A percentile compares a stretch with the other conserved stretches of the same genome.
Conservation (phyloP, 2,113 vertebrate genomes). For the Oreamnos americanus region DNA sequence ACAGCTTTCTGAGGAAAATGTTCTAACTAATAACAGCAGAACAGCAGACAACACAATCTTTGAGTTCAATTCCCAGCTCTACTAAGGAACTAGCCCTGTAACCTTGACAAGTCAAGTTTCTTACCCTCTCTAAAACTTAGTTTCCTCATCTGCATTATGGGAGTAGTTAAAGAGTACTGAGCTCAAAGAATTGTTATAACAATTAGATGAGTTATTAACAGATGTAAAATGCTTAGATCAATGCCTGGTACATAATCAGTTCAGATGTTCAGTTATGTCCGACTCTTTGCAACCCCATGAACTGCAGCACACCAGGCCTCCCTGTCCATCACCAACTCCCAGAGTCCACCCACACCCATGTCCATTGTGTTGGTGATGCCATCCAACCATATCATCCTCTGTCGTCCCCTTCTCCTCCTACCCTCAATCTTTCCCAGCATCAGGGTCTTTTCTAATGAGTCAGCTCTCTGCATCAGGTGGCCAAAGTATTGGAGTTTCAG, state of each 20-base stretch:
- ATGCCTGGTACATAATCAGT: neutral
- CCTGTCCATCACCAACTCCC: neutral
- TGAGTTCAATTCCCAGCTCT: neutral
- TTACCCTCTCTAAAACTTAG: neutral
- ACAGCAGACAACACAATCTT: neutral
- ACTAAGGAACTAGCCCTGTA: neutral
- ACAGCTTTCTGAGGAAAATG: neutral
- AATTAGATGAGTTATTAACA: neutral
- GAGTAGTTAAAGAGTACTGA: neutral
- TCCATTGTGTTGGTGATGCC: neutral
- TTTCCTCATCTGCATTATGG: neutral
- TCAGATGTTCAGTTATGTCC: neutral
- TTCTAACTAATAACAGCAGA: neutral
- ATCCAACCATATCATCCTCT: neutral
- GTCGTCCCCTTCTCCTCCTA: neutral
- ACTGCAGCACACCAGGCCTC: neutral
- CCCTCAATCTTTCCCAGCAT: neutral
- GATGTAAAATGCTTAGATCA: neutral
- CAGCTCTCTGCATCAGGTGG: neutral
- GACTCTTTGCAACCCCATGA: neutral
- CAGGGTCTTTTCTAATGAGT: neutral
- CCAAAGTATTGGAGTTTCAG: neutral
- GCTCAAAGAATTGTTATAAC: neutral
- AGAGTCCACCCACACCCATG: neutral
- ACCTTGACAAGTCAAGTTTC: neutral